Evolutionary conservation across 1,140 invertebrate genomes (phyloP), one percentile per base, ranked within the genome.

Genomic region (Dendroctonus ponderosae): DNA sequence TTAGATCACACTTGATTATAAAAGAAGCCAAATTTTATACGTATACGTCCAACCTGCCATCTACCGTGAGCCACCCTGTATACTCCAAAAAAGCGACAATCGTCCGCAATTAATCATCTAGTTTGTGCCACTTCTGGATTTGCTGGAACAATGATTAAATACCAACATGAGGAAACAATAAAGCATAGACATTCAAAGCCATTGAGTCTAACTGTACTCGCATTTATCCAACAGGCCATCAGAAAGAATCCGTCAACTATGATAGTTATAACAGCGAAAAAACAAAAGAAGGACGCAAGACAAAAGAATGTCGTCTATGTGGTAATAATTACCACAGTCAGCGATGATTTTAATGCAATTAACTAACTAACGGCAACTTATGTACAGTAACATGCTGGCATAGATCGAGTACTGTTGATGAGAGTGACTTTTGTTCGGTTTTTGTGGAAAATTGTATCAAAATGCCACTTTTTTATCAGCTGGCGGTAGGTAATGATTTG

Each of bases 321-420:
- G 12, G 44, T 14, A 15, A 52, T 52, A 52, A 52, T 52, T 52
- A 52, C 26, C 50, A 15, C 15, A 8, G 15, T 3, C 8, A 46
- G 12, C 50, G 50, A 52, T 52, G 50, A 52, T 52, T 52, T 52
- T 52, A 52, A 52, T 14, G n/a, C 50, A 52, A 52, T 52, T 52
- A 52, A 52, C 54, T 0, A 38, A 40, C 9, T 57, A 57, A 43
- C 54, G 54, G 54, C 39, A 40, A 40, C 8, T 57, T 40, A 57
- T 57, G 44, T 52, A 52, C 50, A 15, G 50, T 52, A 52, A 52
- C 50, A 15, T 52, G 11, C n/a, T 15, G 15, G 50, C 9, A 52
- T 15, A 52, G 50, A 52, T 52, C 8, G 26, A 26, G 26, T 26
- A 26, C 26, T 26, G 26, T 26, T 26, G 26, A 26, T 26, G 26